A percentile compares a stretch with the other conserved stretches of the same genome.
These are phyloP conservation scores for Machimus atricapillus DNA, from an alignment of 2,888 invertebrate species.

Conservation along the genomic window DNA sequence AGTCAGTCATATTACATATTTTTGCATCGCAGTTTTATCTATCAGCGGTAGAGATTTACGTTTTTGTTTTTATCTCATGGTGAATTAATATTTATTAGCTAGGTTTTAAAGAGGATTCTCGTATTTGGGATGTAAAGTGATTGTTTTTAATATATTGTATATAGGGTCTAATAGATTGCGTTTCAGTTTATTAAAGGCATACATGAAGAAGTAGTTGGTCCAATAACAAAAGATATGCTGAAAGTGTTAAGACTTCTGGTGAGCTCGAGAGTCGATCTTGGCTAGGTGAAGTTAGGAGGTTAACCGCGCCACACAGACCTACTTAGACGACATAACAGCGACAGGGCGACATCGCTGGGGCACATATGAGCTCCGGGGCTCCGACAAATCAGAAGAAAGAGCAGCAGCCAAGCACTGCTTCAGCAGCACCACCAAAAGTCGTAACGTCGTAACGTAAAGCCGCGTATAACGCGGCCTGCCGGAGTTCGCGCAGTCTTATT, in stretches of 20 bases:
- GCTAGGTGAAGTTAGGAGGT: conserved; percentile 21
- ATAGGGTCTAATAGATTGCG: no score
- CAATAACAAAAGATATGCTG: neutral
- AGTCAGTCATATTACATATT: no score
- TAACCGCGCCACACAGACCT: conserved; percentile 2
- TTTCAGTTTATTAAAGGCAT: neutral
- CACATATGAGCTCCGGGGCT: neutral
- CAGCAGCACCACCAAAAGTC: conserved; percentile 2
- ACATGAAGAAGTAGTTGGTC: neutral
- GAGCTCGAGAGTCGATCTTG: neutral
- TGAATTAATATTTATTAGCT: no score
- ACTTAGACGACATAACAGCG: conserved; percentile 10
- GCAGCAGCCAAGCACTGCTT: neutral
- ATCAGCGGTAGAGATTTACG: no score
- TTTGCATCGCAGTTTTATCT: no score
- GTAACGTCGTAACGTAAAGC: neutral
- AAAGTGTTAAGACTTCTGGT: neutral
- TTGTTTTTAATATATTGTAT: no score
- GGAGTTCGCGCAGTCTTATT: conserved; percentile 33
- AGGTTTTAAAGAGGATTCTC: no score
- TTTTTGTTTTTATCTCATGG: no score
- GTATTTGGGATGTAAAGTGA: no score
- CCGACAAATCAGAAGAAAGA: neutral
- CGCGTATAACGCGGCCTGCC: neutral
- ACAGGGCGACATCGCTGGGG: neutral